Evolutionary conservation across 1,140 invertebrate genomes (phyloP).

Genomic region (Lepeophtheirus salmonis): DNA sequence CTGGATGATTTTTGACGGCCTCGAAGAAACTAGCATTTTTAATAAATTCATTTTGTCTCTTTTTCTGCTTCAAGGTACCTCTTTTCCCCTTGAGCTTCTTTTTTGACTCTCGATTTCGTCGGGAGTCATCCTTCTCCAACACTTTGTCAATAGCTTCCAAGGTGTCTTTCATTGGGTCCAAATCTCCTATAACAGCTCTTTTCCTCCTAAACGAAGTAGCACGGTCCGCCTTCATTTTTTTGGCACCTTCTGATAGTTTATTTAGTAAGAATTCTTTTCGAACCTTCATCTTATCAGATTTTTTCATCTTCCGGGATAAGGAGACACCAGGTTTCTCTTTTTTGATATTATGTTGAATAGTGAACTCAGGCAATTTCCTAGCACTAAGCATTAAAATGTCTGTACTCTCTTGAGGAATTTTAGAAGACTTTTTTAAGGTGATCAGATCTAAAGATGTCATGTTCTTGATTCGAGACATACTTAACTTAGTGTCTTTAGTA

Average conservation of each 20-base stretch:
- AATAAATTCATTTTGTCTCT: background rate
- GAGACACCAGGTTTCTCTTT: too few species aligned
- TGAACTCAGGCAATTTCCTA: background rate
- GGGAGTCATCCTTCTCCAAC: background rate
- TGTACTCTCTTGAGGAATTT: background rate
- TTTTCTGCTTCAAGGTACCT: constrained; percentile 9
- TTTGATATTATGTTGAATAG: background rate
- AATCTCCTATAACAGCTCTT: constrained; percentile 1
- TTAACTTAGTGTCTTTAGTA: background rate
- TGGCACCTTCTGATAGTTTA: background rate
- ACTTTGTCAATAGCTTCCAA: background rate
- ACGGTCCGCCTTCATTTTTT: background rate
- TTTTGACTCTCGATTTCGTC: background rate
- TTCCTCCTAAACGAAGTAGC: background rate
- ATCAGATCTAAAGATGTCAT: background rate
- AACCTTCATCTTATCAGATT: constrained; percentile 10
- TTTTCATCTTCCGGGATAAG: constrained; percentile 1
- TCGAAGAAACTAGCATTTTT: constrained; percentile 3
- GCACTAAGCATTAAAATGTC: background rate
- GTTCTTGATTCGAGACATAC: background rate
- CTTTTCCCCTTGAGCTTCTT: constrained; percentile 6
- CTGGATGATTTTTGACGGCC: constrained; percentile 1
- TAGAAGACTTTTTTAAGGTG: background rate
- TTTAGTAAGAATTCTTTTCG: background rate
- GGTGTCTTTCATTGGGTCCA: constrained; percentile 10